Evolutionary conservation across 2,888 invertebrate species (phyloP), one percentile per base, ranked within the genome.

Genomic region (Ceratothoa steindachneri): DNA sequence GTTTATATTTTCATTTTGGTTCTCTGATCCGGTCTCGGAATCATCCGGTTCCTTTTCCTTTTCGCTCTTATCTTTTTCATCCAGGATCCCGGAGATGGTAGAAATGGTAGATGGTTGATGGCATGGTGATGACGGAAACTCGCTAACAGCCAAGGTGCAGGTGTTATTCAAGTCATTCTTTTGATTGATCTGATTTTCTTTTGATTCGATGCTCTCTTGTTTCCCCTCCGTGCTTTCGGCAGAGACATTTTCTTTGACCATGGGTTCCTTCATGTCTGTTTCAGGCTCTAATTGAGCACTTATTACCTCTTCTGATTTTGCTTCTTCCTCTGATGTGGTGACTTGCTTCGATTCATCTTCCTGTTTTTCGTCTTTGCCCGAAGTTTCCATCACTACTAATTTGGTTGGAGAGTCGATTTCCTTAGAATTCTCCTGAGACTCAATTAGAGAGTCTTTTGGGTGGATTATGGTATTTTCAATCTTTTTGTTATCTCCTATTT

Each of bases 401-500:
- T 41, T 41, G 5, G 41, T 41, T 5, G 41, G 41, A 41, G 41
- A 41, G 5, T 41, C 41, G 41, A 41, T 41, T 41, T 41, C 41
- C 7, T 5, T 41, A 9, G 5, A 9, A 9, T 5, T 41, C 41
- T 41, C 41, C 15, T 41, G 7, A 9, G 41, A 9, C 41, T 41
- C 41, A 15, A 9, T 41, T 15, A 15, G 7, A 9, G 41, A 41
- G 5, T 5, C 80, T 27, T 80, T 68, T 67, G 82, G 81, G 73
- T 77, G 75, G 71, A 81, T 75, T 52, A 79, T 41, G 81, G 80
- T 22, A 81, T 79, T 65, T 81, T 81, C 66, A 71, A 71, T 69
- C 30, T 67, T 52, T 74, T 60, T 60, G n/a, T n/a, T 22, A 5
- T 22, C 24, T 9, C 5, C 5, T n/a, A 7, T 82, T 24, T 69